Conservation (phyloP, 2,797 vertebrate genomes). For the Ceryle rudis region DNA sequence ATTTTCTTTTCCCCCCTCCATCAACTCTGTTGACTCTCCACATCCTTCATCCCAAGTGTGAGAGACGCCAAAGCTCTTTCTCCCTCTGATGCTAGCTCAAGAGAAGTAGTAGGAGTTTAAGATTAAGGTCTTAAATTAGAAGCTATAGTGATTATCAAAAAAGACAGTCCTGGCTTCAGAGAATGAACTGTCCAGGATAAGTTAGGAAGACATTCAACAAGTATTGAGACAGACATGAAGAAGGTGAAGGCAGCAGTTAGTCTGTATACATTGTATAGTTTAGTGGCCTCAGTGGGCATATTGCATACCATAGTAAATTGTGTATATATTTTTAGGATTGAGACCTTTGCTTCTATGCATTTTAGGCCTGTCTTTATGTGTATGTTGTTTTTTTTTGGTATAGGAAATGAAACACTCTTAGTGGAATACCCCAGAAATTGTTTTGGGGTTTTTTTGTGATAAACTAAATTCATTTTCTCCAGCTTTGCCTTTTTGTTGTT, state of each 20-base stretch:
- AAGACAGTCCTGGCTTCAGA: not conserved
- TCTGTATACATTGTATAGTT: not conserved
- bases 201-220: not conserved
- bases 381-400: not conserved
- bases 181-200: not conserved
- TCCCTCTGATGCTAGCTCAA: not conserved
- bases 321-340: not conserved
- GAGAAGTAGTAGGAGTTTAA: not conserved
- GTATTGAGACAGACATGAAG: not conserved
- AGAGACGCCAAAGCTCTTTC: not conserved
- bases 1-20: not conserved
- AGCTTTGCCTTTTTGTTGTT: slow-evolving; percentile 6
- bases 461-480: not conserved
- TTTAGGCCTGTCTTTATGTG: not conserved
- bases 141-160: not conserved
- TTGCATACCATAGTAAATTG: not conserved
- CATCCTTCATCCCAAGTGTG: not conserved
- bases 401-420: not conserved
- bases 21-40: not conserved
- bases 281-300: not conserved
- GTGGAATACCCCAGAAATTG: not conserved
- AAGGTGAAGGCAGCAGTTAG: not conserved
- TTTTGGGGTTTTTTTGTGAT: not conserved
- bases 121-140: not conserved
- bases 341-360: not conserved